Conservation (phyloP, 2,113 vertebrate species). For the Bambusicola thoracicus region DNA sequence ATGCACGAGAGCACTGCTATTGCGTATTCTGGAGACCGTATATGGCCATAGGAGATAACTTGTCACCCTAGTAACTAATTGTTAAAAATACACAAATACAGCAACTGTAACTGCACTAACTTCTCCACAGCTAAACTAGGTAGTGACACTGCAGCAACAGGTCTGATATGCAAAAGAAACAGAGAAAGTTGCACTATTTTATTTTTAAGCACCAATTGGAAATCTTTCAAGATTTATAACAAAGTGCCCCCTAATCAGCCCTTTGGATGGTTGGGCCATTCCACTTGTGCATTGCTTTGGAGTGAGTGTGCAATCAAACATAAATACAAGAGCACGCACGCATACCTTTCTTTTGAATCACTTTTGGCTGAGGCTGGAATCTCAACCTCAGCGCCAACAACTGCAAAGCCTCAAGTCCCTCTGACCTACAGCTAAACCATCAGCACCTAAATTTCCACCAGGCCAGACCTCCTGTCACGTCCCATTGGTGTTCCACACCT, state of each 20-base stretch:
- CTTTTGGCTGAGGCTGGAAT: not conserved
- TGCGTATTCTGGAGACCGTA: not conserved
- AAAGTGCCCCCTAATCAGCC: accelerated
- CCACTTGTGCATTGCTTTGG: not conserved
- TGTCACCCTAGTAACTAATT: not conserved
- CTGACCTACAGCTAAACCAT: not conserved
- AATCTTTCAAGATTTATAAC: not conserved
- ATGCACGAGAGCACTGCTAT: not conserved
- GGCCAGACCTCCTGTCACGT: not conserved
- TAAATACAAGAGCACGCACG: not conserved
- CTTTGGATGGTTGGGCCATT: not conserved
- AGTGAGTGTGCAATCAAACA: not conserved
- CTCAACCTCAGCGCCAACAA: not conserved
- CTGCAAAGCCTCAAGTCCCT: not conserved
- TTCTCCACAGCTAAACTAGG: not conserved
- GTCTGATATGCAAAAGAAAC: accelerated
- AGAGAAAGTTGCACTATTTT: not conserved
- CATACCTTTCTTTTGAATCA: not conserved
- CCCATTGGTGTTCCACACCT: too few relatives aligned
- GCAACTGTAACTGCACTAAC: not conserved
- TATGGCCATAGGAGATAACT: not conserved
- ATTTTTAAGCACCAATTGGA: not conserved
- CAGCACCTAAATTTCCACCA: not conserved
- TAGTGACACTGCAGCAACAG: not conserved
- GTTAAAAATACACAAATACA: not conserved